A percentile compares a stretch with the other conserved stretches of the same genome.
These are phyloP conservation scores for Entelurus aequoreus DNA, from an alignment of 2,113 vertebrate species.

Conservation along the genomic window DNA sequence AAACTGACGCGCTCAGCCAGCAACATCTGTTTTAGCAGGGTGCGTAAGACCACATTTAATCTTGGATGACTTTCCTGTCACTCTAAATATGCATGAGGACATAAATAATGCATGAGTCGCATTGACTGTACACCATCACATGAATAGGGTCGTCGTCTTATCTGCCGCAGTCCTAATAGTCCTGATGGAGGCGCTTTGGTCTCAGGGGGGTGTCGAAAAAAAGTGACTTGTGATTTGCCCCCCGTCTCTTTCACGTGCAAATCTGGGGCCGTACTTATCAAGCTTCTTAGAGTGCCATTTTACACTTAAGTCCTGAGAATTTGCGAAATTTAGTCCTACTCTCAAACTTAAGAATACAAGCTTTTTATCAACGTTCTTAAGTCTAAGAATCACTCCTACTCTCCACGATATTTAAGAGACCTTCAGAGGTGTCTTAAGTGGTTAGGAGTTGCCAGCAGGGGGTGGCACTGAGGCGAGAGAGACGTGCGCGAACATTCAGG, in stretches of 20 bases:
- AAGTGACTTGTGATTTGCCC: conserved; percentile 20
- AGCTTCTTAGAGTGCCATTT: too few relatives aligned
- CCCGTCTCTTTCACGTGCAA: conserved; percentile 61
- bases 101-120: neutral
- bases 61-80: neutral
- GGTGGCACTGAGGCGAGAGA: too few relatives aligned
- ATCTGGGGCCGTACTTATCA: too few relatives aligned
- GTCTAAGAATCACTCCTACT: too few relatives aligned
- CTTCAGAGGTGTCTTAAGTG: too few relatives aligned
- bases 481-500: too few relatives aligned
- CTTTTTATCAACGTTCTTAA: too few relatives aligned
- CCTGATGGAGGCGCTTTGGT: conserved; percentile 25
- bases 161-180: conserved; percentile 7
- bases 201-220: conserved; percentile 55
- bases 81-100: neutral
- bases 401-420: too few relatives aligned
- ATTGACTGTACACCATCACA: neutral
- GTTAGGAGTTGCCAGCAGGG: too few relatives aligned
- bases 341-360: too few relatives aligned
- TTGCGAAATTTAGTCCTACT: too few relatives aligned
- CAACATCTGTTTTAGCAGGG: conserved; percentile 32
- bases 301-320: too few relatives aligned
- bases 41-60: neutral
- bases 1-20: conserved; percentile 21
- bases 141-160: neutral